phyloP scores from a whole-genome alignment of 2,888 invertebrate species.

The Synanthedon andrenaeformis region DNA sequence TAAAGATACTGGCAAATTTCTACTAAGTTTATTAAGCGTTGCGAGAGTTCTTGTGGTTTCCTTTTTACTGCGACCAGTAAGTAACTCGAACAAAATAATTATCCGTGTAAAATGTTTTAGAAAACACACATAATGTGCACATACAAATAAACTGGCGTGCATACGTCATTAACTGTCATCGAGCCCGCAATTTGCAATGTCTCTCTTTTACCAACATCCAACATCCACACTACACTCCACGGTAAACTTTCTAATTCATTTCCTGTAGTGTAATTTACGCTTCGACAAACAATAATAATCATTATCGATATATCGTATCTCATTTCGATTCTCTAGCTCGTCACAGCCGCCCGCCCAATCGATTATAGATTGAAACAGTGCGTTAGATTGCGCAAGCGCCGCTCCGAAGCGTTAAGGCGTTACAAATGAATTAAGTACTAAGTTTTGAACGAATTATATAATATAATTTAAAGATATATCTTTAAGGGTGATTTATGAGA shows the following conservation, averaged over 20 bases:
- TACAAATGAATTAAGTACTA: neutral
- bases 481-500: too few species aligned
- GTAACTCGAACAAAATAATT: neutral
- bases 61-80: neutral
- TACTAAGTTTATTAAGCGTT: too few species aligned
- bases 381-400: conserved; percentile 11
- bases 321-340: neutral
- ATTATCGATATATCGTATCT: neutral
- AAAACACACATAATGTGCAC: neutral
- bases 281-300: neutral
- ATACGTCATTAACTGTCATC: neutral
- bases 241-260: neutral
- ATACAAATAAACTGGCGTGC: neutral
- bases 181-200: neutral
- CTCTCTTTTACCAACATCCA: neutral
- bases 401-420: neutral
- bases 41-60: too few species aligned
- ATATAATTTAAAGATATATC: too few species aligned
- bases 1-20: too few species aligned
- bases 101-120: too few species aligned
- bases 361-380: conserved; percentile 17
- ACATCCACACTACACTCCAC: neutral
- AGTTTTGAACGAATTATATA: too few species aligned
- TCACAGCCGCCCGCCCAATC: conserved; percentile 22
- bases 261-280: neutral